Evolutionary conservation across 1,140 invertebrate species (phyloP).

Genomic region (Neomicropteryx cornuta): DNA sequence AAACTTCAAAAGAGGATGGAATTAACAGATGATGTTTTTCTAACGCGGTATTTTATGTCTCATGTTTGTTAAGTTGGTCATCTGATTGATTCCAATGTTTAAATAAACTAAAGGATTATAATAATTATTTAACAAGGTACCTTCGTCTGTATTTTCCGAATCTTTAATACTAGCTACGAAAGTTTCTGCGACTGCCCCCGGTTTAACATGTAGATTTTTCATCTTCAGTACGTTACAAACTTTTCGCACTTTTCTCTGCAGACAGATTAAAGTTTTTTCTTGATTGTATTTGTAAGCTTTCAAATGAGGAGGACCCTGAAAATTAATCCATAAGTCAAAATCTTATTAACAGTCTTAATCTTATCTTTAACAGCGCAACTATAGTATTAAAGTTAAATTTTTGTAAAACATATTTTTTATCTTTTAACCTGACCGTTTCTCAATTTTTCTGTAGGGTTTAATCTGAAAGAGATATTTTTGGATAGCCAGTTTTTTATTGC

Average conservation of each 20-base stretch:
- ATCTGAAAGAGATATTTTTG: too few species aligned
- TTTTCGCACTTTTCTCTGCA: slow-evolving; percentile 53
- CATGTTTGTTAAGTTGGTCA: too few species aligned
- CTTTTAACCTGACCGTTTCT: too few species aligned
- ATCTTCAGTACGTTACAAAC: slow-evolving; percentile 49
- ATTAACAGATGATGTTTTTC: too few species aligned
- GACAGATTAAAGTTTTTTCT: slow-evolving; percentile 60
- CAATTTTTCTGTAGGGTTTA: too few species aligned
- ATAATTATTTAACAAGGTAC: slow-evolving; percentile 15
- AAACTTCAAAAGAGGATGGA: too few species aligned
- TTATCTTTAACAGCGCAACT: slow-evolving; percentile 1
- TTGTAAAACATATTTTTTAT: too few species aligned
- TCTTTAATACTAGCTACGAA: slow-evolving; percentile 51
- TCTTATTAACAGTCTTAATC: background rate
- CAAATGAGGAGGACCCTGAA: slow-evolving; percentile 48
- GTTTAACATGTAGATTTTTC: slow-evolving; percentile 57
- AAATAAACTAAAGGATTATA: slow-evolving; percentile 1
- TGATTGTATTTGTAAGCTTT: slow-evolving; percentile 70
- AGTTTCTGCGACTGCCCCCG: slow-evolving; percentile 57
- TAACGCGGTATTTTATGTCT: too few species aligned
- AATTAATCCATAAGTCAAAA: slow-evolving; percentile 7
- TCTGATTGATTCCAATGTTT: background rate
- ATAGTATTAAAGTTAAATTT: slow-evolving; percentile 5
- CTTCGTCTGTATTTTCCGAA: slow-evolving; percentile 37
- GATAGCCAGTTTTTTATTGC: too few species aligned